A percentile compares a stretch with the other conserved stretches of the same genome.
Evolutionary conservation across 2,113 vertebrate species (phyloP).

Genomic region (Gymnogyps californianus): DNA sequence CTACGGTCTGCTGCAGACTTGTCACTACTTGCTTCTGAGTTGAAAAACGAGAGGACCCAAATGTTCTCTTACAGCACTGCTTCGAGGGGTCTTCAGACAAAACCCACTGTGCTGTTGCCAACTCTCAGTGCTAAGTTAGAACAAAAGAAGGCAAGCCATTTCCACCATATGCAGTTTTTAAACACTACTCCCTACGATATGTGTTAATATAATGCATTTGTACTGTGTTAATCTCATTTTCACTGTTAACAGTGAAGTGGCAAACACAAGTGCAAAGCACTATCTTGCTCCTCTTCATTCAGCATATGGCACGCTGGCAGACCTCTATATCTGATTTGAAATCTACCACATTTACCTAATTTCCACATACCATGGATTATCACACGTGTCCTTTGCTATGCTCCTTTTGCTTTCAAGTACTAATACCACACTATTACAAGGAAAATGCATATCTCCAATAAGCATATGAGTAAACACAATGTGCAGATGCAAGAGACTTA

Average conservation of each 20-base stretch:
- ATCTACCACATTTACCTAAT: background rate
- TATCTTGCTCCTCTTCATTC: background rate
- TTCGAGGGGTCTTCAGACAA: background rate
- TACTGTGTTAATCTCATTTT: background rate
- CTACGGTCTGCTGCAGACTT: background rate
- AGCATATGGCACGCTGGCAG: background rate
- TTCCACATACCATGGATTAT: background rate
- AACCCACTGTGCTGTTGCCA: background rate
- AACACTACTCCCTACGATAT: background rate
- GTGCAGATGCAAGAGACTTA: background rate
- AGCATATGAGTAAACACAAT: background rate
- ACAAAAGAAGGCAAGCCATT: background rate
- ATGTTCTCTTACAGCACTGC: background rate
- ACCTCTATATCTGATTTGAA: background rate
- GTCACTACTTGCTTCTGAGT: background rate
- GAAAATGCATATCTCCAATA: background rate
- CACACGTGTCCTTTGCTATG: fast-evolving
- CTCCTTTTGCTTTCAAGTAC: background rate
- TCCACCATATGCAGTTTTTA: fast-evolving
- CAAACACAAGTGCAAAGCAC: background rate
- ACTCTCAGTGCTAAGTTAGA: background rate
- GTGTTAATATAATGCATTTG: background rate
- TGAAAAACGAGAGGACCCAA: background rate
- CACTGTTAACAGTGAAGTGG: background rate
- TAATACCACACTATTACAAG: background rate